Evolutionary conservation across 2,113 vertebrate genomes (phyloP), one percentile per base, ranked within the genome.

Genomic region (Myodes glareolus): DNA sequence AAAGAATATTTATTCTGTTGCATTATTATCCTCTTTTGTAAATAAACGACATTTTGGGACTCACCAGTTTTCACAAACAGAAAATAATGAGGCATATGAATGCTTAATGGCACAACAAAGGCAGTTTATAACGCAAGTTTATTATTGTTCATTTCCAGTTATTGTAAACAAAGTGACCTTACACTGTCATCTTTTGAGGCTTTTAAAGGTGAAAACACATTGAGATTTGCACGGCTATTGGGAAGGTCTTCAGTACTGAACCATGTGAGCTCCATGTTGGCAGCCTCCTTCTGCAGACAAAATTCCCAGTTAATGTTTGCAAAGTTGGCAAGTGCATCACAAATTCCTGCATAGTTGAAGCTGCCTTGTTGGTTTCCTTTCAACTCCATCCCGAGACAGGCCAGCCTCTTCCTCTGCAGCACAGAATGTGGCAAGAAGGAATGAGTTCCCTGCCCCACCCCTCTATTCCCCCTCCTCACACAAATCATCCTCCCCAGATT

Each of bases 401-500:
- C 72, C 95, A 91, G 11, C 17, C 50, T 92, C 31, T 52, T 96
- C 65, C 82, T 72, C 3, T 91, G 67, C n/a, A 76, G 90, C 93
- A 88, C 76, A 55, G 36, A 96, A 93, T 93, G 94, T 94, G 90
- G 94, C 88, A 47, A 93, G n/a, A 61, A 97, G 63, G 42, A 98
- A 97, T 70, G 93, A 96, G 73, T 81, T 88, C 73, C 82, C 93
- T 58, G 90, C 47, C 55, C 47, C 70, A 14, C 50, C 84, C 58
- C 52, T 45, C 73, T n/a, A 0, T 50, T 39, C 88, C 92, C 84
- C 90, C 91, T 85, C 82, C 95, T 90, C 87, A 94, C 91, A 96
- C 94, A 93, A 97, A 95, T 97, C 96, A 95, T 95, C 87, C 95
- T 94, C 88, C 95, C 97, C 92, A 92, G 92, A 97, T 98, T 97